Base-by-base conservation (phyloP, 2,113 vertebrate genomes). In the Urocolius indicus region DNA sequence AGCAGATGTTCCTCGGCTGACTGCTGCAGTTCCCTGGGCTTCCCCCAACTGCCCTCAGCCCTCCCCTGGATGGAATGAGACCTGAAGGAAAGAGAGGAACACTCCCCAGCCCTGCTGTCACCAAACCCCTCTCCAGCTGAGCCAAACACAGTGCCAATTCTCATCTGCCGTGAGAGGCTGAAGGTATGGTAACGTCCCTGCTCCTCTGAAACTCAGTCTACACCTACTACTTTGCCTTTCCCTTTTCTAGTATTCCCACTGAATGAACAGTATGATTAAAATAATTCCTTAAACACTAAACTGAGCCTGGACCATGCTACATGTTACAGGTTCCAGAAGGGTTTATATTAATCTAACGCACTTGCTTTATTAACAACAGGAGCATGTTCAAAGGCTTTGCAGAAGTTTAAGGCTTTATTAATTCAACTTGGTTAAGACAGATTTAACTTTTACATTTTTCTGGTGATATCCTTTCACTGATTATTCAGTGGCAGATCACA, bases 401-500 rank as follows among this genome's bases (percentile, higher is more conserved):
- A 67, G 30, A 84, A 30, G 26, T 73, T 86, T 63, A 85, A 80
- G 29, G 41, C 30, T 92, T 63, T 74, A 83, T 75, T 92, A 75
- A 74, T 89, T 85, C 55, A 74, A 69, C 26, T 51, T 12, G 26
- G 10, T 74, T 82, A 91, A 87, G 29, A 18, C 46, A 87, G 63
- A 55, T 73, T 36, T 41, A 67, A 61, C 38, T 68, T 72, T 79
- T 72, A 79, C 30, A 43, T 86, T 88, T 88, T 89, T 85, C 27
- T 76, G 3, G 41, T 82, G 27, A 74, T 80, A 83, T 92, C 63
- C 49, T 94, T 92, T 80, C n/a, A 79, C 55, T 86, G 85, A 93
- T 90, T 77, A 76, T 19, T 62, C 74, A 79, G 30, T 19, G 83
- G 71, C 26, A 94, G 55, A 76, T 67, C 1, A 1, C 55, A 90